Conservation (phyloP, 2,888 invertebrate species). For the Cataglyphis livida region DNA sequence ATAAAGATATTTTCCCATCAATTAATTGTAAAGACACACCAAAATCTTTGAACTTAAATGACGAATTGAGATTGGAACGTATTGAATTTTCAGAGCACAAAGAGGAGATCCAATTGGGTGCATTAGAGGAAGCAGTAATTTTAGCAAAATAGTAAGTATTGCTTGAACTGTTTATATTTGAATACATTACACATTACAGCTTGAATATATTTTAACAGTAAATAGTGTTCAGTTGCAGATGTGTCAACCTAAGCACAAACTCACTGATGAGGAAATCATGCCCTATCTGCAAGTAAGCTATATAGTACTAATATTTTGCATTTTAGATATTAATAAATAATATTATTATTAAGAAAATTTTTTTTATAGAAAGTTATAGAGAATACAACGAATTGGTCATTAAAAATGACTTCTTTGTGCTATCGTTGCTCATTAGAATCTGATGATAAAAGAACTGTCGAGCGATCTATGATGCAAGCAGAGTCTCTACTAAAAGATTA, state of each 20-base stretch:
- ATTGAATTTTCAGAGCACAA: constrained; percentile 90
- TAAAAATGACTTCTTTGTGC: constrained; percentile 91
- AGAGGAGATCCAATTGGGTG: constrained; percentile 87
- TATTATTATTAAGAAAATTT: constrained; percentile 34
- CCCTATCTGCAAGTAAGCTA: constrained; percentile 89
- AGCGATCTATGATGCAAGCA: constrained; percentile 94
- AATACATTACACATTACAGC: constrained; percentile 17
- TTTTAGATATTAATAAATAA: neutral
- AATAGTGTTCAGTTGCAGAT: constrained; percentile 90
- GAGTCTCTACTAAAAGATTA: constrained; percentile 91
- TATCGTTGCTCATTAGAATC: constrained; percentile 93
- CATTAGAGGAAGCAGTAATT: constrained; percentile 92
- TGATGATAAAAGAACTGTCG: constrained; percentile 92
- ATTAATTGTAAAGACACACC: constrained; percentile 87
- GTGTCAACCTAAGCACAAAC: constrained; percentile 92
- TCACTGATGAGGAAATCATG: constrained; percentile 93
- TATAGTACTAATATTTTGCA: neutral
- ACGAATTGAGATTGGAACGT: constrained; percentile 94
- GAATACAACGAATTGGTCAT: constrained; percentile 88
- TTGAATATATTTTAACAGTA: constrained; percentile 58
- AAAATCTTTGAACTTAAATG: constrained; percentile 91
- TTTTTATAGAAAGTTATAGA: constrained; percentile 83
- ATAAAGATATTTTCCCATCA: constrained; percentile 84
- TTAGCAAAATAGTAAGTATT: constrained; percentile 90
- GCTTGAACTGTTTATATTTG: constrained; percentile 31